Conservation (phyloP, 2,113 vertebrate genomes). For the Circaetus gallicus region DNA sequence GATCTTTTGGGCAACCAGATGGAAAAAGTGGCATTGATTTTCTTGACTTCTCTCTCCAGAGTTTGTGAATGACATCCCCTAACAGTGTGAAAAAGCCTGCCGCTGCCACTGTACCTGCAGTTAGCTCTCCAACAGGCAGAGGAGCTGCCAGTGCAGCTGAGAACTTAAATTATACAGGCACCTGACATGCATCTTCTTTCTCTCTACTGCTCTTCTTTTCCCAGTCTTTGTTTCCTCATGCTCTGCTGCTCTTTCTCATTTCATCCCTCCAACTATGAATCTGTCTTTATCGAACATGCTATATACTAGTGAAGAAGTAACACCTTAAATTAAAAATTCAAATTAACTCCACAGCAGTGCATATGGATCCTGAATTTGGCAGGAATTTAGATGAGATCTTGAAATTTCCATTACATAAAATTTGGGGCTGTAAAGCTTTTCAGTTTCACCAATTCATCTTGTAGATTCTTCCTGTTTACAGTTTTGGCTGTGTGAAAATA, state of each 20-base stretch:
- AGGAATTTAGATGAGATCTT: conserved; percentile 8
- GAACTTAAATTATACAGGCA: background rate
- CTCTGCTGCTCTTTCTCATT: background rate
- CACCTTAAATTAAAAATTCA: conserved; percentile 39
- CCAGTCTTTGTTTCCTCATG: background rate
- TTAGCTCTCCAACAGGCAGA: background rate
- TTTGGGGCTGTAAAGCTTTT: background rate
- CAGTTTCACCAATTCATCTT: background rate
- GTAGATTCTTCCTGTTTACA: conserved; percentile 4
- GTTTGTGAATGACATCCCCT: conserved; percentile 5
- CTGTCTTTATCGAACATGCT: background rate
- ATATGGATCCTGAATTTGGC: conserved; percentile 38
- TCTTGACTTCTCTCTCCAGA: background rate
- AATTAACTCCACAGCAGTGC: background rate
- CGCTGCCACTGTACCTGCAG: background rate
- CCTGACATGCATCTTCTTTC: background rate
- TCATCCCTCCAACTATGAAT: background rate
- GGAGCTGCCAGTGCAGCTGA: background rate
- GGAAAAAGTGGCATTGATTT: background rate
- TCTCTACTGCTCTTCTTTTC: background rate
- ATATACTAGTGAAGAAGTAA: background rate
- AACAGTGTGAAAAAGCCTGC: background rate
- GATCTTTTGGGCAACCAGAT: background rate
- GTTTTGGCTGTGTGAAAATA: background rate
- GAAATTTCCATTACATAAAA: conserved; percentile 23